Base-by-base conservation (phyloP, 2,888 invertebrate genomes). In the Temnothorax unifasciatus region DNA sequence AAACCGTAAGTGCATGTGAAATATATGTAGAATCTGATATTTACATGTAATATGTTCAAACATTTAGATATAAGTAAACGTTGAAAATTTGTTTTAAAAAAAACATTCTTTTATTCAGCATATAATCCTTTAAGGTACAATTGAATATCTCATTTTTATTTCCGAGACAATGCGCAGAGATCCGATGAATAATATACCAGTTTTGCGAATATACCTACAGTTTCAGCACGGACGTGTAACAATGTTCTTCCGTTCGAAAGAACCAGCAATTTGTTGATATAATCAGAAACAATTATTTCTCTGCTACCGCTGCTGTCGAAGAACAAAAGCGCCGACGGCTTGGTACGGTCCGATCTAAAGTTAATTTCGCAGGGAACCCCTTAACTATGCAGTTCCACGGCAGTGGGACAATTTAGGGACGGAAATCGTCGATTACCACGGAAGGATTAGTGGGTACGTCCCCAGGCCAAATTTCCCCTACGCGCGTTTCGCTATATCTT, bases 401-500 rank as follows among this genome's bases (percentile, higher is more conserved):
- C 34, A 69, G 68, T 57, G 59, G 69, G 61, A 91, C 89, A 91
- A 91, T 91, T 90, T 90, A 92, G 90, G 90, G 91, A 87, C 92
- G 92, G 92, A 92, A 92, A 92, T 92, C 91, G 92, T 90, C 92
- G 92, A 92, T 92, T 92, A 92, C 91, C 88, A 85, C 88, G 83
- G 88, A 88, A 92, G 92, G 88, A 92, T 92, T 92, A 92, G 93
- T 90, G 92, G 93, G 91, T 91, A 91, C 90, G 89, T 87, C 89
- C 90, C 86, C 84, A 44, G 89, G 87, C 86, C 76, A 87, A 88
- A 90, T 90, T 86, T 88, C 90, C 87, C 87, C 90, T 84, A 82
- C 82, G 86, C 77, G 75, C 77, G 75, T 82, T 83, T 66, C 85
- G 83, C 85, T 85, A 86, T 88, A 88, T 89, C 89, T 86, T 89